phyloP scores from a whole-genome alignment of 2,797 vertebrate species.

The Urocyon cinereoargenteus region DNA sequence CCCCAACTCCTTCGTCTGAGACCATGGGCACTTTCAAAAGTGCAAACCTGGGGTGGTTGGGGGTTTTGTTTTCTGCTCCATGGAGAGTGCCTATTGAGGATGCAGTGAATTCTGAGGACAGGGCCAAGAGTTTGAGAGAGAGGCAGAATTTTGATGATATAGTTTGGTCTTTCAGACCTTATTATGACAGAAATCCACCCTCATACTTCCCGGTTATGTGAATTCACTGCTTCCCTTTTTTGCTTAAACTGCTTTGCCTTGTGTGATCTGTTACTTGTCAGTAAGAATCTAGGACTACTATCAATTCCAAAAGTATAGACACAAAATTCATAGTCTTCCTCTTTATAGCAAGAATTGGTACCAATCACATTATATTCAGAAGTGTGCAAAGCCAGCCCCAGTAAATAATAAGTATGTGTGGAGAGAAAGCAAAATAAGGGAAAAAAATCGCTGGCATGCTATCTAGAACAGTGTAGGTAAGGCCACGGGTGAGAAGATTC shows the following conservation, averaged over 20 bases:
- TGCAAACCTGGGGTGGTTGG: not conserved
- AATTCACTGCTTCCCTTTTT: not conserved
- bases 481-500: not conserved
- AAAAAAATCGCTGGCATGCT: not conserved
- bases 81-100: not conserved
- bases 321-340: not conserved
- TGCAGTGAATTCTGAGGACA: slow-evolving; percentile 31
- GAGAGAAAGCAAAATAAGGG: not conserved
- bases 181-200: not conserved
- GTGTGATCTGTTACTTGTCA: not conserved
- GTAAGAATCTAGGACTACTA: not conserved
- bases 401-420: not conserved
- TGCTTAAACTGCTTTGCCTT: not conserved
- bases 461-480: not conserved
- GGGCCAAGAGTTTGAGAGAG: not conserved
- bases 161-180: not conserved
- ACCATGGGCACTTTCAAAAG: not conserved
- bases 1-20: not conserved
- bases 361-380: not conserved
- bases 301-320: not conserved
- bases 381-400: not conserved
- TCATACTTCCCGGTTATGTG: not conserved
- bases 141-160: not conserved
- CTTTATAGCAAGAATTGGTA: not conserved
- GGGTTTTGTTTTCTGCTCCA: not conserved